Conservation (phyloP, 2,113 vertebrate genomes). For the Scomber colias region DNA sequence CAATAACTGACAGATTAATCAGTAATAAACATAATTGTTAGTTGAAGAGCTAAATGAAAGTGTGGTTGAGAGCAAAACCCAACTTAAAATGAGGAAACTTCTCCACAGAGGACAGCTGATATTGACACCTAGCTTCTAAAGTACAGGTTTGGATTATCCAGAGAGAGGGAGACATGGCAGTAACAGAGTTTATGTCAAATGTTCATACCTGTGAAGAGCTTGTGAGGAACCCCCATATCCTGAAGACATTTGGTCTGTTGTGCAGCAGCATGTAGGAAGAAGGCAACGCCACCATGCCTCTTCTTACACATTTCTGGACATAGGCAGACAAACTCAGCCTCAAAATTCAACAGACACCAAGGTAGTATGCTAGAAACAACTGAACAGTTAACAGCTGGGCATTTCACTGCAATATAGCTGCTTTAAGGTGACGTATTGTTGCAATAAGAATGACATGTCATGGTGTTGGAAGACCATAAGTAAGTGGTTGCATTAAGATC, state of each 20-base stretch:
- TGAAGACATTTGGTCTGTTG: slow-evolving; percentile 68
- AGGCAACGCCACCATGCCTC: slow-evolving; percentile 77
- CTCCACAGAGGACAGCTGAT: background rate
- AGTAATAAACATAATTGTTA: too few relatives aligned
- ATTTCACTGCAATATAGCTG: background rate
- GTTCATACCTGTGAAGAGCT: slow-evolving; percentile 84
- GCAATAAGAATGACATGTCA: background rate
- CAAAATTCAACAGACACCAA: background rate
- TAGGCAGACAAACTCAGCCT: slow-evolving; percentile 1
- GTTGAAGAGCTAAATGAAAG: too few relatives aligned
- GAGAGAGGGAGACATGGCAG: background rate
- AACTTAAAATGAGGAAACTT: too few relatives aligned
- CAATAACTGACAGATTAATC: too few relatives aligned
- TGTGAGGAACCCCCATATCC: slow-evolving; percentile 68
- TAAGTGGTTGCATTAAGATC: background rate
- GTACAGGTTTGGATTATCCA: background rate
- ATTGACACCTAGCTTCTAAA: background rate
- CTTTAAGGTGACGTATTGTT: too few relatives aligned
- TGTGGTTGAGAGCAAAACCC: background rate
- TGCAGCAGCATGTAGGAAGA: slow-evolving; percentile 72
- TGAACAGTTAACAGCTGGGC: background rate
- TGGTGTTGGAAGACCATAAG: background rate
- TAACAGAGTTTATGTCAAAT: background rate
- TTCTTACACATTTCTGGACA: slow-evolving; percentile 86
- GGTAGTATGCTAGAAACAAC: background rate